These are phyloP conservation scores for Acanthosoma haemorrhoidale DNA, from an alignment of 2,888 invertebrate genomes.

Conservation along the genomic window DNA sequence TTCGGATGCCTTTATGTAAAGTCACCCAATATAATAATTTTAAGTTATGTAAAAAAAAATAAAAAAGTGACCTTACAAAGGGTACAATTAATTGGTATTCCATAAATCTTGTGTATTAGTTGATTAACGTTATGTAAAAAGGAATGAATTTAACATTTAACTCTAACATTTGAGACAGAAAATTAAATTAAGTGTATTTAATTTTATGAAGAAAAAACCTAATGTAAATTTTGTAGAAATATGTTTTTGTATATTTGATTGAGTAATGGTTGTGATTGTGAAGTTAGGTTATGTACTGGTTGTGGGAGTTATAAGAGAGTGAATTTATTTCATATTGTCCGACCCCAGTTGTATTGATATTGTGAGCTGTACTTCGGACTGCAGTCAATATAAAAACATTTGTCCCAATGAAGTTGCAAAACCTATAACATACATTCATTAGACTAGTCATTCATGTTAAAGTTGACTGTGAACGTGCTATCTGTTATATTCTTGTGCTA, in stretches of 20 bases:
- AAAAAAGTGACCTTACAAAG: slow-evolving; percentile 28
- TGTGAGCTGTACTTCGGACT: neutral
- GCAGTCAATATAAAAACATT: neutral
- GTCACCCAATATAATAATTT: neutral
- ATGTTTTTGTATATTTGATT: slow-evolving; percentile 29
- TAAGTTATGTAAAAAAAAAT: slow-evolving; percentile 15
- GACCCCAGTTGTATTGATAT: neutral
- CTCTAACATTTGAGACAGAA: slow-evolving; percentile 18
- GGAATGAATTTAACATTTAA: slow-evolving; percentile 13
- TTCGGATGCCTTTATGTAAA: neutral
- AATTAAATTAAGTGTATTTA: slow-evolving; percentile 19
- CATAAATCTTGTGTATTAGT: slow-evolving; percentile 13
- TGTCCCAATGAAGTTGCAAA: slow-evolving; percentile 6
- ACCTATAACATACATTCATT: slow-evolving; percentile 33
- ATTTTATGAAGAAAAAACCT: slow-evolving; percentile 13
- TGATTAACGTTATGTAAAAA: slow-evolving; percentile 9
- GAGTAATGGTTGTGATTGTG: slow-evolving; percentile 24
- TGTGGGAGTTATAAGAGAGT: slow-evolving; percentile 19
- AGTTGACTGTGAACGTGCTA: slow-evolving; percentile 28
- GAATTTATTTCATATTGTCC: slow-evolving; percentile 4
- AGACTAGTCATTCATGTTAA: slow-evolving; percentile 34
- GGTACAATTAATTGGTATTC: slow-evolving; percentile 25
- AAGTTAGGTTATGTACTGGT: slow-evolving; percentile 13
- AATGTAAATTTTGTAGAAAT: slow-evolving; percentile 28
- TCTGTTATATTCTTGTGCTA: slow-evolving; percentile 26